phyloP scores from a whole-genome alignment of 2,888 invertebrate genomes.

The Sarcophaga caerulescens region DNA sequence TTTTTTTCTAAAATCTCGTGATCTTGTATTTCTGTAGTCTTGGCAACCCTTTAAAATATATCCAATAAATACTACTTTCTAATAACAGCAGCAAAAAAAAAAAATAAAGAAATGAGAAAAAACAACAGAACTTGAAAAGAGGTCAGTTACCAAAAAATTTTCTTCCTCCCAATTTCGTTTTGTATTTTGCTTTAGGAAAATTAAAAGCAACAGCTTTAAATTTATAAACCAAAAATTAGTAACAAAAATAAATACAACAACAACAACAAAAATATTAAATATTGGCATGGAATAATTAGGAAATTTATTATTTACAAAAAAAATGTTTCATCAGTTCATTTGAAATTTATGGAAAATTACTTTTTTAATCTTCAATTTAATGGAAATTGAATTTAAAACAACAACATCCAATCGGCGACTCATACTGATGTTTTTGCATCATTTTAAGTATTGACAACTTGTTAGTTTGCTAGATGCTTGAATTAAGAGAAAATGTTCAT shows the following conservation, averaged over 20 bases:
- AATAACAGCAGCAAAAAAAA: too few relatives aligned
- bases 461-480: too few relatives aligned
- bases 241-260: neutral
- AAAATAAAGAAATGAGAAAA: too few relatives aligned
- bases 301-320: conserved; percentile 10
- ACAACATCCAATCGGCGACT: neutral
- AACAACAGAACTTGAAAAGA: neutral
- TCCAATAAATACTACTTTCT: neutral
- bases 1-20: too few relatives aligned
- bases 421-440: too few relatives aligned
- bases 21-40: too few relatives aligned
- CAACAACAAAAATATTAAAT: neutral
- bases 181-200: neutral
- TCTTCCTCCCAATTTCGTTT: neutral
- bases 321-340: neutral
- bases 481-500: too few relatives aligned
- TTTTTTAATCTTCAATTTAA: neutral
- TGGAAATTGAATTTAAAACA: neutral
- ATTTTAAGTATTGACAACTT: too few relatives aligned
- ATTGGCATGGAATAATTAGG: neutral
- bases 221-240: neutral
- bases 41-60: neutral
- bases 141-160: neutral
- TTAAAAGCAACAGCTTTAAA: neutral
- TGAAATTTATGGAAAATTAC: neutral